Conservation (phyloP, 1,140 invertebrate species). For the Protaetia brevitarsis region DNA sequence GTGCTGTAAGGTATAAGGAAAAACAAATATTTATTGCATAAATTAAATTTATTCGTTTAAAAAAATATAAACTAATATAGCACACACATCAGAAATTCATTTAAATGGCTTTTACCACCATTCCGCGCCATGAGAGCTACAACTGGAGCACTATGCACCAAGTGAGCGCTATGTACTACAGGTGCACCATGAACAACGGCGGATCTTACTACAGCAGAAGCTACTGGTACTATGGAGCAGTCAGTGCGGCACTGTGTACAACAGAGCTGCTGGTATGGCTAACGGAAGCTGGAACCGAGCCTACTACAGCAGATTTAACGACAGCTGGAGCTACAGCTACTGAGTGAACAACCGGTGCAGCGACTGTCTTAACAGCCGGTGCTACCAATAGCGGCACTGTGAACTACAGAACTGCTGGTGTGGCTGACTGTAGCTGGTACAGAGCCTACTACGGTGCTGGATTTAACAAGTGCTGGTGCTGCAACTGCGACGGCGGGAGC, state of each 20-base stretch:
- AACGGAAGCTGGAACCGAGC: conserved; percentile 44
- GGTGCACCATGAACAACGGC: conserved; percentile 48
- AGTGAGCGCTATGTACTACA: background rate
- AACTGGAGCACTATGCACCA: background rate
- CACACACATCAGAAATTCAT: background rate
- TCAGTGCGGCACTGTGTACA: conserved; percentile 10
- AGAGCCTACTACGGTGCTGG: conserved; percentile 33
- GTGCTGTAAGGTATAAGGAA: background rate
- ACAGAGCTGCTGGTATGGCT: conserved; percentile 54
- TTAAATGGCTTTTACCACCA: background rate
- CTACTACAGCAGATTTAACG: conserved; percentile 32
- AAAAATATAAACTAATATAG: conserved; percentile 8
- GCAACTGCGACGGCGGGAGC: conserved; percentile 32
- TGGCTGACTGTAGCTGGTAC: conserved; percentile 48
- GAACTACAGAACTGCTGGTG: conserved; percentile 56
- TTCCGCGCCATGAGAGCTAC: background rate
- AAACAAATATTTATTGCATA: background rate
- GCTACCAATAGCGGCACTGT: conserved; percentile 42
- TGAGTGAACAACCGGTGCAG: conserved; percentile 30
- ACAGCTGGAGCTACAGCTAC: conserved; percentile 31
- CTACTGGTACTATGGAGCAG: conserved; percentile 51
- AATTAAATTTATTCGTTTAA: conserved; percentile 12
- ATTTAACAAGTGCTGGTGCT: background rate
- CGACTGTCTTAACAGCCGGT: background rate
- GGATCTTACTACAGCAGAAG: conserved; percentile 44